phyloP scores from a whole-genome alignment of 2,113 vertebrate species.

The Alces alces region DNA sequence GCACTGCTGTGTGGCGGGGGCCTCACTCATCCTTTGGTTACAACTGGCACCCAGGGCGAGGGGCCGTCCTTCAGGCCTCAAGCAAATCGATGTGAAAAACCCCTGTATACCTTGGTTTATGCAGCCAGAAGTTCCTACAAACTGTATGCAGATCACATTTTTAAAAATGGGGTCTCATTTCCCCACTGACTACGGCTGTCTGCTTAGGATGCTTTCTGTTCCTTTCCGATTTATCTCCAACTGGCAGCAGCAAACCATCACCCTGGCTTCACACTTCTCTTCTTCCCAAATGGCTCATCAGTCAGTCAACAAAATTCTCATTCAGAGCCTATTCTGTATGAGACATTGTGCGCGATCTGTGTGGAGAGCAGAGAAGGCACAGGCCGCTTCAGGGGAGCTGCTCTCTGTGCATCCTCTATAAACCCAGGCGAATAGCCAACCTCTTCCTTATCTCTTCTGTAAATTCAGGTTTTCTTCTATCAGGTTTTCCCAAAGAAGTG shows the following conservation, averaged over 20 bases:
- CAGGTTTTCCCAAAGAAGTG: constrained; percentile 34
- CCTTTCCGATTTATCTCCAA: constrained; percentile 16
- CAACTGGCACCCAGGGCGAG: background rate
- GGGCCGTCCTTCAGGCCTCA: background rate
- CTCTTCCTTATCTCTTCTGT: constrained; percentile 22
- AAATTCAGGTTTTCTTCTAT: constrained; percentile 57
- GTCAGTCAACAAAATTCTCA: constrained; percentile 46
- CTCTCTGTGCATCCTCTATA: background rate
- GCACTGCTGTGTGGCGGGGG: rapidly evolving
- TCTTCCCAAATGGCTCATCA: constrained; percentile 25
- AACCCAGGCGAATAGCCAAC: background rate
- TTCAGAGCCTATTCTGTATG: constrained; percentile 34
- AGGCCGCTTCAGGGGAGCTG: background rate
- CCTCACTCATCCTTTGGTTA: background rate
- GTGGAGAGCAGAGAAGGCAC: background rate
- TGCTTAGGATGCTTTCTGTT: background rate
- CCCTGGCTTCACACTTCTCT: constrained; percentile 1
- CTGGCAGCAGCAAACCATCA: constrained; percentile 27
- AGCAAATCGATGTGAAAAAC: background rate
- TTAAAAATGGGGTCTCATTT: background rate
- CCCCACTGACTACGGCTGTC: background rate
- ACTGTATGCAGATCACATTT: background rate
- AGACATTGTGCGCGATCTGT: constrained; percentile 28
- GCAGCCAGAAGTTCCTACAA: background rate
- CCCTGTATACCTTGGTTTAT: background rate